These are phyloP conservation scores for Hirudinaria manillensis DNA, from an alignment of 2,888 invertebrate genomes.

Conservation along the genomic window DNA sequence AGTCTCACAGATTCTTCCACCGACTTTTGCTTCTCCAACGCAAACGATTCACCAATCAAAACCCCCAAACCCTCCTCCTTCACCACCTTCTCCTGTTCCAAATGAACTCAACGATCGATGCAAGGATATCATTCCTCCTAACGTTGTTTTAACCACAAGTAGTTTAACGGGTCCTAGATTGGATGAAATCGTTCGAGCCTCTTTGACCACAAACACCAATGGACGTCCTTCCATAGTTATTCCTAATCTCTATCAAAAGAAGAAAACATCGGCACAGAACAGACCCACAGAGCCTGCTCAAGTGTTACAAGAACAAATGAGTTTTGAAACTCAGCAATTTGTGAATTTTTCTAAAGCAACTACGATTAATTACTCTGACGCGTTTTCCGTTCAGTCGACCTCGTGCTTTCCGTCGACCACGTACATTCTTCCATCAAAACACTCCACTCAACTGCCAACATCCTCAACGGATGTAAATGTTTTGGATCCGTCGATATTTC, in stretches of 20 bases:
- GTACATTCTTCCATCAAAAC: not conserved
- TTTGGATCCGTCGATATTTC: too few species aligned
- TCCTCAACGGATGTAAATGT: not conserved
- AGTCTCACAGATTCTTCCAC: not conserved
- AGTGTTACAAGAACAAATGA: not conserved
- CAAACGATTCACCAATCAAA: constrained; percentile 2
- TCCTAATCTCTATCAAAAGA: not conserved
- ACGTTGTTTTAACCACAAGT: constrained; percentile 3
- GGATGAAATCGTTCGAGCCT: constrained; percentile 1
- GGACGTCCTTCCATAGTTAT: not conserved
- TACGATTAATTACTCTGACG: not conserved
- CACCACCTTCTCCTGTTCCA: not conserved
- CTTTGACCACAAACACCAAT: not conserved
- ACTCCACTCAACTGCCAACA: not conserved
- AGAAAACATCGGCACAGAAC: not conserved
- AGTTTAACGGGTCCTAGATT: not conserved
- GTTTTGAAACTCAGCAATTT: not conserved
- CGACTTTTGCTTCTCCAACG: not conserved
- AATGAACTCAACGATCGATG: not conserved
- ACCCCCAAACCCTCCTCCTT: not conserved
- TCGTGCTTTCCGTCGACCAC: not conserved
- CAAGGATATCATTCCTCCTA: not conserved
- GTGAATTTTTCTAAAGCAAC: not conserved
- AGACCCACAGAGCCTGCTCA: not conserved
- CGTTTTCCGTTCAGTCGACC: not conserved